Base-by-base conservation (phyloP, 1,140 invertebrate species). In the Asbolus verrucosus region DNA sequence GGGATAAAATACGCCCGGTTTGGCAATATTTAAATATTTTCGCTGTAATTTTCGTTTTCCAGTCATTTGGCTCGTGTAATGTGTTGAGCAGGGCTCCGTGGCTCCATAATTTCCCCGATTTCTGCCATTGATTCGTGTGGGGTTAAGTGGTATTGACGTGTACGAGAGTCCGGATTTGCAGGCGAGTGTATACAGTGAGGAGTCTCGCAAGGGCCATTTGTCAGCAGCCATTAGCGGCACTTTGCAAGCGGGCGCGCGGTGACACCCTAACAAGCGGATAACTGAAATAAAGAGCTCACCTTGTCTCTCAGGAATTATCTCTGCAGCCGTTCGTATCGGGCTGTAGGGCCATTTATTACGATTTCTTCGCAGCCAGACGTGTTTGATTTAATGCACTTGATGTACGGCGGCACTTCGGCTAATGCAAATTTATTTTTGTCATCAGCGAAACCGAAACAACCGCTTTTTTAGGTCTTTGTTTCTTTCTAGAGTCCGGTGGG, bases 401-500 rank as follows among this genome's bases (percentile, higher is more conserved):
- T 8, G 24, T 27, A 27, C 24, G 24, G n/a, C n/a, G n/a, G n/a
- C n/a, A n/a, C n/a, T n/a, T n/a, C n/a, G n/a, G 24, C 24, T 27
- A 38, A 63, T 41, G 16, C 39, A 39, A 39, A 41, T 63, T 41
- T 39, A 63, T 27, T 14, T n/a, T n/a, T n/a, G n/a, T n/a, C n/a
- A n/a, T n/a, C n/a, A n/a, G n/a, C n/a, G n/a, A n/a, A n/a, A n/a
- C n/a, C n/a, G n/a, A n/a, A n/a, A n/a, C n/a, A n/a, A n/a, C n/a
- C n/a, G n/a, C n/a, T n/a, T n/a, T n/a, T n/a, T n/a, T n/a, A n/a
- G n/a, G n/a, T n/a, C n/a, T n/a, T 19, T 54, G 54, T 68, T 24
- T 41, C 30, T 60, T 79, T 79, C 31, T 70, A 81, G 79, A 81
- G 68, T 78, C 77, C 62, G 77, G 76, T 60, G 76, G 77, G 74